These are phyloP conservation scores for Pollenia labialis DNA, from an alignment of 2,888 invertebrate species.

Conservation along the genomic window DNA sequence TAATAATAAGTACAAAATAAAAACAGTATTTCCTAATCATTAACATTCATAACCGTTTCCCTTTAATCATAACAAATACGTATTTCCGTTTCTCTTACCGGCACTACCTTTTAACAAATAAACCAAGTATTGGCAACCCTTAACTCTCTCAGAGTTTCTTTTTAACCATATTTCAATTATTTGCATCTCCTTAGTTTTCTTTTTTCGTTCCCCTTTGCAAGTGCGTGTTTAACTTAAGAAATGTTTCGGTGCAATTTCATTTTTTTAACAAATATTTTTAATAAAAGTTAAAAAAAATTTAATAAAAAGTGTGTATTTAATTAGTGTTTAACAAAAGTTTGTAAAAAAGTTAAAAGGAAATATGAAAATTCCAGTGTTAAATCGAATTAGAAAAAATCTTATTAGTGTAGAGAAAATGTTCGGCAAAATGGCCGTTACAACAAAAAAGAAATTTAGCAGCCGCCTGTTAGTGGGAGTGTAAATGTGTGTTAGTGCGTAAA, in stretches of 20 bases:
- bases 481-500: neutral
- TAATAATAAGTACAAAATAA: too few relatives aligned
- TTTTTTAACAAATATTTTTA: neutral
- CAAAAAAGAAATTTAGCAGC: neutral
- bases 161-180: neutral
- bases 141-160: constrained; percentile 19
- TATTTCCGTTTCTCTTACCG: constrained; percentile 4
- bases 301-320: constrained; percentile 18
- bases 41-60: neutral
- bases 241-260: neutral
- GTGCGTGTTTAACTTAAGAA: constrained; percentile 1
- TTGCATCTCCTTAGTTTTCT: constrained; percentile 11
- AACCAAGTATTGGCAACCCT: constrained; percentile 11
- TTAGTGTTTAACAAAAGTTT: neutral
- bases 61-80: neutral
- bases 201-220: neutral
- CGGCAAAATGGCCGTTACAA: constrained; percentile 11
- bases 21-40: neutral
- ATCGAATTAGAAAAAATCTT: constrained; percentile 1
- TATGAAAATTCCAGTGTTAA: neutral
- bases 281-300: neutral
- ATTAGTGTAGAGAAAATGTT: neutral
- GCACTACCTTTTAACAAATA: neutral
- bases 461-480: neutral
- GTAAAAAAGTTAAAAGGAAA: neutral